Base-by-base conservation (phyloP, 1,140 invertebrate species). In the Orius insidiosus region DNA sequence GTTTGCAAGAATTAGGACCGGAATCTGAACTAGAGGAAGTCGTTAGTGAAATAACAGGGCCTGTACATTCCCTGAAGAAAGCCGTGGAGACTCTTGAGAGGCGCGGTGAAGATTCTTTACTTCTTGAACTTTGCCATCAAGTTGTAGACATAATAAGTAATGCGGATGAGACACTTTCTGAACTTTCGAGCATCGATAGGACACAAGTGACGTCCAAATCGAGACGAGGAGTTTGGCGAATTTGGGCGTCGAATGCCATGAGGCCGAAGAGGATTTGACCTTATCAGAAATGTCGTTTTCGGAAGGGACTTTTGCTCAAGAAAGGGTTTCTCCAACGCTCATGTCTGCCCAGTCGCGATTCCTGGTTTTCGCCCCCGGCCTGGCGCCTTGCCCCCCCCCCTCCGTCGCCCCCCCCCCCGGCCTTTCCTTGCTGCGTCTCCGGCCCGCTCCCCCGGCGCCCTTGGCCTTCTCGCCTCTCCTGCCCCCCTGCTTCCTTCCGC, bases 1-100 rank as follows among this genome's bases (percentile, higher is more conserved):
- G 45, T 30, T 46, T 50, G 3, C 51, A 56, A 48, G 48, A 54
- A 46, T 43, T 56, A 18, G 24, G 51, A 13, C 24, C 47, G 1
- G 47, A 56, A 31, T 18, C 43, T 1, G 37, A 43, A 32, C 24
- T 43, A 15, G 41, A 8, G 4, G 41, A 43, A 43, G 41, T 43
- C 2, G 41, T 43, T 5, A 31, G 41, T 11, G 41, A 43, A 30
- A 18, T 43, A 9, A 43, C 19, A 5, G 41, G 16, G 19, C 41
- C 41, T 2, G 41, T 43, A 3, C 18, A 31, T 11, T 18, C 41
- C 4, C 11, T 43, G 24, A 43, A 43, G 30, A 9, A 43, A 11
- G 41, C 41, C 2, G 41, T 43, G 4, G 41, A 10, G 11, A 34
- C 24, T 18, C 33, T 52, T 3, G 51, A 52, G 37, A 42, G 44